Conservation (phyloP, 2,113 vertebrate genomes). For the Telmatochromis sp. region DNA sequence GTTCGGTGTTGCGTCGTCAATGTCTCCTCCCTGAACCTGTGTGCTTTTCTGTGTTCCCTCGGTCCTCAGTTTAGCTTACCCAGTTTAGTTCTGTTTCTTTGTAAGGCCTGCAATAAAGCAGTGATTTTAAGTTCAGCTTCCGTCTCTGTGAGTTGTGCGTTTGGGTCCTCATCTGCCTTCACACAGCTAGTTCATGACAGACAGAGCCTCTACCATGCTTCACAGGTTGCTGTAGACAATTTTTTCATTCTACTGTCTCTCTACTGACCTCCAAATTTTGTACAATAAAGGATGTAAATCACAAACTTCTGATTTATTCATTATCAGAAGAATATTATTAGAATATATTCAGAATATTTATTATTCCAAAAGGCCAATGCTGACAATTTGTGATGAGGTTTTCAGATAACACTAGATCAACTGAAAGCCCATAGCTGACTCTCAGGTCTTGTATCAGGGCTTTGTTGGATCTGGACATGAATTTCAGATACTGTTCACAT, state of each 20-base stretch:
- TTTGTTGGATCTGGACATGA: not conserved
- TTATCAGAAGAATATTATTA: no score
- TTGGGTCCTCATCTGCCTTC: not conserved
- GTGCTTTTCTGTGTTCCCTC: not conserved
- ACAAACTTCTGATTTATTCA: not conserved
- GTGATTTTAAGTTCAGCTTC: not conserved
- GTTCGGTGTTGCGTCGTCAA: fast-evolving
- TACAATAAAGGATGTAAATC: not conserved
- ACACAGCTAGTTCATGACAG: not conserved
- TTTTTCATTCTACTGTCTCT: not conserved
- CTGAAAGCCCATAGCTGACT: not conserved
- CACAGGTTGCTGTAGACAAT: not conserved
- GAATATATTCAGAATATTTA: not conserved
- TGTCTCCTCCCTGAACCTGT: not conserved
- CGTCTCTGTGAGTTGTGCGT: not conserved
- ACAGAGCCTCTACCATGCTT: not conserved
- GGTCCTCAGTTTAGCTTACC: not conserved
- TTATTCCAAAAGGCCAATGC: not conserved
- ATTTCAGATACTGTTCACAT: not conserved
- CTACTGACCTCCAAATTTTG: not conserved
- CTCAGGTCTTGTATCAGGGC: not conserved
- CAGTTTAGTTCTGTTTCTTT: not conserved
- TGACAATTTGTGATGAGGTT: not conserved
- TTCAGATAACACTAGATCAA: not conserved
- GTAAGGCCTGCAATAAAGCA: not conserved